Evolutionary conservation across 2,888 invertebrate species (phyloP), one percentile per base, ranked within the genome.

Genomic region (Enoplolaimus lenunculus): DNA sequence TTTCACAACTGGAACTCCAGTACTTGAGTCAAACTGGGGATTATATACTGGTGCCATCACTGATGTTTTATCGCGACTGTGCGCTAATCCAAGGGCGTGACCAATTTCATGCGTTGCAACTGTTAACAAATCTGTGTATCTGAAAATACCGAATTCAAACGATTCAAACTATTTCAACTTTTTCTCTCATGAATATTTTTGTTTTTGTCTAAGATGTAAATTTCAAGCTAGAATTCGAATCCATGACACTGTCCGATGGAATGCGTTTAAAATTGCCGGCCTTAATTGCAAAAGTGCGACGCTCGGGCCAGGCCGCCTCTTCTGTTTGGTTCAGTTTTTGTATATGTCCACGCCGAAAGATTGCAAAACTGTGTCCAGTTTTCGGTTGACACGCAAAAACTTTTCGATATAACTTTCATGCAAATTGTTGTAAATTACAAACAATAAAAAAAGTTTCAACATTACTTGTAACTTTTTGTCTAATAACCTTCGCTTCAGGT

Each of bases 61-160:
- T 26, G 67, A 21, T n/a, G 2, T n/a, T 26, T 31, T n/a, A 3
- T 7, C 3, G 2, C 21, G n/a, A n/a, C n/a, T 33, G 31, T 66
- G 67, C 30, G 67, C n/a, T 66, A 66, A 34, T 30, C 67, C 67
- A 31, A 66, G 67, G 21, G 67, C 2, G 31, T 66, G 67, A 66
- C 67, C 67, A 7, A 66, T 33, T n/a, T 66, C 67, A 34, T 66
- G 67, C 3, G 34, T 34, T 21, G 67, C 67, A 16, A 66, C 67
- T 21, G 30, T 34, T 21, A 66, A 34, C 2, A 66, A n/a, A n/a
- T 66, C 67, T 66, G 67, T 66, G 7, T 31, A 3, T 3, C 67
- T 66, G 34, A 29, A 66, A 30, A 13, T n/a, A n/a, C n/a, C n/a
- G n/a, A n/a, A n/a, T n/a, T n/a, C n/a, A n/a, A n/a, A n/a, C n/a